phyloP scores from a whole-genome alignment of 2,113 vertebrate species.

The Mus spicilegus region DNA sequence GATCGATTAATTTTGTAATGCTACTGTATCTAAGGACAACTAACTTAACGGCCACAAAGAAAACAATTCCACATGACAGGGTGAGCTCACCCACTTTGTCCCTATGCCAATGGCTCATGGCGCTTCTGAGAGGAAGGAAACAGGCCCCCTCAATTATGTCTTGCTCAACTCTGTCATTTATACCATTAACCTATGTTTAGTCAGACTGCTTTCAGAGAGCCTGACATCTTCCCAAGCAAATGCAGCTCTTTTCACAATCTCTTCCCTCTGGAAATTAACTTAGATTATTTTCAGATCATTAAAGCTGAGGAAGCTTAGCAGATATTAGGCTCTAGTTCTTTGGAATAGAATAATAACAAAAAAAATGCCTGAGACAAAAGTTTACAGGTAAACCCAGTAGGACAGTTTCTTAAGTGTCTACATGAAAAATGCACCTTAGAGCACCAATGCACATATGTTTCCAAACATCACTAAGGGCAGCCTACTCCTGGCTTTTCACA shows the following conservation, averaged over 20 bases:
- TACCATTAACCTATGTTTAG: constrained; percentile 69
- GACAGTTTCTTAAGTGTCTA: background rate
- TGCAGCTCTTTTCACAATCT: background rate
- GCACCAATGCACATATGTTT: accelerated
- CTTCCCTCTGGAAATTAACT: constrained; percentile 35
- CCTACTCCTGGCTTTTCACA: background rate
- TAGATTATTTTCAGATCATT: constrained; percentile 29
- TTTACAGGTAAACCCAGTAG: background rate
- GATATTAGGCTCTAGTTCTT: background rate
- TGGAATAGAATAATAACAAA: background rate
- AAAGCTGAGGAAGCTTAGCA: background rate
- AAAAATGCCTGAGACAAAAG: background rate
- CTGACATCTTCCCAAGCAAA: constrained; percentile 57
- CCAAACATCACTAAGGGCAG: background rate
- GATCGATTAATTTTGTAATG: background rate
- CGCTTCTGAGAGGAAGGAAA: constrained; percentile 67
- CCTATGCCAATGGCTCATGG: constrained; percentile 28
- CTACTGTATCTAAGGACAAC: constrained; percentile 18
- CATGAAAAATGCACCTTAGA: background rate
- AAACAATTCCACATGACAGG: background rate
- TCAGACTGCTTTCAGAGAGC: constrained; percentile 53
- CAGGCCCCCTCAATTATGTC: constrained; percentile 62
- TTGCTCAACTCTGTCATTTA: constrained; percentile 67
- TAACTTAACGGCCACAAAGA: constrained; percentile 2
- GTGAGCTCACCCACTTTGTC: constrained; percentile 28